Evolutionary conservation across 2,113 vertebrate genomes (phyloP).

Genomic region (Camelus dromedarius): DNA sequence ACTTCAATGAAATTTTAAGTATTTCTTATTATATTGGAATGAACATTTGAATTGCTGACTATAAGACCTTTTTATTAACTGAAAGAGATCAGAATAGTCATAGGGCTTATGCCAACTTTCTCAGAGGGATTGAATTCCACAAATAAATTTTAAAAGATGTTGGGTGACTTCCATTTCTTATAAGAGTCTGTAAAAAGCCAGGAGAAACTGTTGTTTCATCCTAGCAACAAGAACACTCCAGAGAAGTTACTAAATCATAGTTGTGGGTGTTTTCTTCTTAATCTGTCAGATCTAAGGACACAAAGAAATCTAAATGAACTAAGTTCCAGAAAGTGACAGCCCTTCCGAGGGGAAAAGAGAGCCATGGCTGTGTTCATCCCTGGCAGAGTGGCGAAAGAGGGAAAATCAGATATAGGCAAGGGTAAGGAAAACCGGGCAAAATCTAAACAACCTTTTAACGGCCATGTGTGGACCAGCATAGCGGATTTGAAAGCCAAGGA

Average conservation of each 20-base stretch:
- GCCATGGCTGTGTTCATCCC: not conserved
- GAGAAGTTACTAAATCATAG: not conserved
- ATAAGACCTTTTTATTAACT: not conserved
- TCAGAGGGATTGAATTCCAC: not conserved
- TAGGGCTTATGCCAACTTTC: not conserved
- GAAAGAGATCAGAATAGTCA: not conserved
- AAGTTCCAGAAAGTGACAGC: not conserved
- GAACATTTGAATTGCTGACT: not conserved
- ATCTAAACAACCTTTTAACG: not conserved
- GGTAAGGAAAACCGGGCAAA: not conserved
- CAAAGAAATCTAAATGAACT: not conserved
- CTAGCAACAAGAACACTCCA: not conserved
- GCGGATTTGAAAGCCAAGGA: not conserved
- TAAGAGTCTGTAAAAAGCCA: not conserved
- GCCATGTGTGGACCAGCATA: not conserved
- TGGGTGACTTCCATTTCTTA: not conserved
- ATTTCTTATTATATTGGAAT: not conserved
- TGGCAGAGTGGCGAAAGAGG: not conserved
- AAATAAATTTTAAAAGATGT: not conserved
- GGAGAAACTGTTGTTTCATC: not conserved
- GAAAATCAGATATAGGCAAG: not conserved
- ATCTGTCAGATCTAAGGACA: not conserved
- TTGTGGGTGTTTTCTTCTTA: not conserved
- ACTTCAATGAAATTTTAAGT: not conserved
- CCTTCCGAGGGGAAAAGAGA: not conserved